These are phyloP conservation scores for Arctia plantaginis DNA, from an alignment of 2,888 invertebrate species.

Conservation along the genomic window DNA sequence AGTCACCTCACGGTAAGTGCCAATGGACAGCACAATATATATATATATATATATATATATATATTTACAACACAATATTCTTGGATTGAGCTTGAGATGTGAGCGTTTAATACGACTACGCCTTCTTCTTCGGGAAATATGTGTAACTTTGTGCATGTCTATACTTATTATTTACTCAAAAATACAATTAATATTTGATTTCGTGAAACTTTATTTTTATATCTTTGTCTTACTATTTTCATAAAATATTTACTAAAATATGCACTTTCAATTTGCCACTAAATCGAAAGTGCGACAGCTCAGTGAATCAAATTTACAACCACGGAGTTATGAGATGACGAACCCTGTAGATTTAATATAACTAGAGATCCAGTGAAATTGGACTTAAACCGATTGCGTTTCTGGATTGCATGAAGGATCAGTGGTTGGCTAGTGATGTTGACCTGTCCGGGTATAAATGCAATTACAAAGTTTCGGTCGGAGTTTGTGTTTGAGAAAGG, in stretches of 20 bases:
- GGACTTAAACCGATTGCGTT: constrained; percentile 32
- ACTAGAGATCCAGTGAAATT: constrained; percentile 34
- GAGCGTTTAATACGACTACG: too few relatives aligned
- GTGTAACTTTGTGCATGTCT: too few relatives aligned
- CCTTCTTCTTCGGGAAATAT: too few relatives aligned
- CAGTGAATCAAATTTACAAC: constrained; percentile 46
- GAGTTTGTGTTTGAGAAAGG: constrained; percentile 17
- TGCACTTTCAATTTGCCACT: constrained; percentile 30
- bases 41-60: too few relatives aligned
- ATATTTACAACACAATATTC: too few relatives aligned
- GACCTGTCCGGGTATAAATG: constrained; percentile 32
- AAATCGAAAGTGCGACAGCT: constrained; percentile 29
- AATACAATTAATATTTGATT: neutral
- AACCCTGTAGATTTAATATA: constrained; percentile 45
- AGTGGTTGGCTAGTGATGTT: constrained; percentile 20
- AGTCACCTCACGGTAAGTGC: too few relatives aligned
- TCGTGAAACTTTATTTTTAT: neutral
- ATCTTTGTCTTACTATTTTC: constrained; percentile 1
- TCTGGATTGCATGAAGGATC: constrained; percentile 24
- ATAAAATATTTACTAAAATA: constrained; percentile 22
- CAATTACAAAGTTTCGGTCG: constrained; percentile 28
- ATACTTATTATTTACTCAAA: too few relatives aligned
- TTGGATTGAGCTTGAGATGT: too few relatives aligned
- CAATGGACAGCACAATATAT: too few relatives aligned
- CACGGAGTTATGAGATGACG: constrained; percentile 30